Evolutionary conservation across 2,113 vertebrate genomes (phyloP).

Genomic region (Rallus limicola): DNA sequence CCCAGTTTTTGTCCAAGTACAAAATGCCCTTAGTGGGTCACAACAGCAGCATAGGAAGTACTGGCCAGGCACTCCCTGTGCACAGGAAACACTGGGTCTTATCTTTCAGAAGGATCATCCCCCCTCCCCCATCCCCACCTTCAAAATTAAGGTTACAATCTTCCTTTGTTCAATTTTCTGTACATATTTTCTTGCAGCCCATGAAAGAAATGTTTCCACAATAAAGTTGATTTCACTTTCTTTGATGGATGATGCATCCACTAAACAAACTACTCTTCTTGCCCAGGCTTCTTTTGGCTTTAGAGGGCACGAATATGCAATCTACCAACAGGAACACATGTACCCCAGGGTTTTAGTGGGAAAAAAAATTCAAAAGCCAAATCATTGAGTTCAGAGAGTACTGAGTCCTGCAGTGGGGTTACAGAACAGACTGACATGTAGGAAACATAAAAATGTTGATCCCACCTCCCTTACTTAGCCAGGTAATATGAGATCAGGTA

Average conservation of each 20-base stretch:
- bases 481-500: background rate
- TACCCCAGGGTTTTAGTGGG: background rate
- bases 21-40: background rate
- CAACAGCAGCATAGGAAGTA: fast-evolving
- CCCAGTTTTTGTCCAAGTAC: background rate
- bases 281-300: background rate
- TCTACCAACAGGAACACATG: background rate
- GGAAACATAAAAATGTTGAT: background rate
- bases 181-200: background rate
- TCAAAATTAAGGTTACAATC: background rate
- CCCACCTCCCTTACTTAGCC: background rate
- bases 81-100: background rate
- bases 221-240: background rate
- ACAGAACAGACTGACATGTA: background rate
- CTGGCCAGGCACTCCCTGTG: background rate
- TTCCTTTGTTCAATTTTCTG: background rate
- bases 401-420: background rate
- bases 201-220: background rate
- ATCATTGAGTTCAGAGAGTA: background rate
- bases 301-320: background rate
- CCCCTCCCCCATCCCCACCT: background rate
- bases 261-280: background rate
- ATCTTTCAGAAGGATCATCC: background rate
- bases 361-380: background rate
- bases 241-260: background rate